Evolutionary conservation across 2,888 invertebrate species (phyloP), one percentile per base, ranked within the genome.

Genomic region (Aphidoletes aphidimyza): DNA sequence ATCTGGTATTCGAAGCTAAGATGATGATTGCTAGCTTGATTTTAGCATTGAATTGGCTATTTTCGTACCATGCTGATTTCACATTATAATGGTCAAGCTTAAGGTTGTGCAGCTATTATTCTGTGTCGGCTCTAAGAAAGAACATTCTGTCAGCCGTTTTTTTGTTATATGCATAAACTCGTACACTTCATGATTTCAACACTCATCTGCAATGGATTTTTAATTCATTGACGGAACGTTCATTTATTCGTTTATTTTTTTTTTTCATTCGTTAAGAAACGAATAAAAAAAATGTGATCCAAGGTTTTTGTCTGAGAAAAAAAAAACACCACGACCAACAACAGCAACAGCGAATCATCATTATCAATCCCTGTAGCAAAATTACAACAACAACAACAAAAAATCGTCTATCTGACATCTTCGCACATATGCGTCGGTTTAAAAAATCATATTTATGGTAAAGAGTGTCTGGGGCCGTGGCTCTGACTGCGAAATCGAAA

Each of bases 141-240:
- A 54, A 54, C 54, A n/a, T 54, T 54, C 54, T 54, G 42, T 14
- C 42, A 47, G 47, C 47, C 47, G 11, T 54, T 54, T 26, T 2
- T 54, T 54, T 22, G 22, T n/a, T 26, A 54, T 54, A 54, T 19
- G 22, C 26, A 26, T 2, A 54, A 2, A 54, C 54, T 8, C 54
- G 5, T 3, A 8, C 54, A 47, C 47, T 17, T 47, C 47, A 17
- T 19, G 17, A 47, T 47, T 54, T 54, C 54, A 54, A 8, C 26
- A 26, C 54, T 26, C 54, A 17, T 54, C 8, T 22, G 26, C 34
- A 69, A 30, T 30, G 69, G 69, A 30, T 69, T 69, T 42, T 69
- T 69, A 69, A 69, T 69, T 54, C 69, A 69, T 30, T 69, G 34
- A 34, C 30, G n/a, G 42, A 42, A 42, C 42, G 69, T 34, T 30